Evolutionary conservation across 2,888 invertebrate genomes (phyloP), one percentile per base, ranked within the genome.

Genomic region (Leptopterna dolabrata): DNA sequence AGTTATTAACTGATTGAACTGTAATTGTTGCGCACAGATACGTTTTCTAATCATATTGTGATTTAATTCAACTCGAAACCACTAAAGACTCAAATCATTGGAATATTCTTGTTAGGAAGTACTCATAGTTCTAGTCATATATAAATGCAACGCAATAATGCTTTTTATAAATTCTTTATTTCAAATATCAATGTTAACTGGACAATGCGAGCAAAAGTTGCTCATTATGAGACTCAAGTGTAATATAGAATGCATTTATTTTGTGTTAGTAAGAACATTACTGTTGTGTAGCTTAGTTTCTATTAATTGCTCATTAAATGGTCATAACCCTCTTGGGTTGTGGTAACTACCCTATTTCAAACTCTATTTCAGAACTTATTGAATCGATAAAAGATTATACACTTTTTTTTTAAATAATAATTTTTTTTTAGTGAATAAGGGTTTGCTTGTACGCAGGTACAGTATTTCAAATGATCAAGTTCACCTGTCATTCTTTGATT

Each of bases 121-220:
- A 63, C 63, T 63, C 63, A 63, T 63, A 63, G 63, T 63, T 63
- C 63, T 63, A 63, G 63, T 63, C 63, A 63, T 63, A 47, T 27
- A 24, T 63, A 63, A 63, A 2, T 63, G 63, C 63, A 63, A 24
- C 24, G 0, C 63, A 24, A 11, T 19, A 27, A 24, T 19, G 63
- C 63, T 63, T 63, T 27, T 63, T 24, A 63, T 63, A 24, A 63
- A 19, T 63, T 19, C 19, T 63, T 24, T 19, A 63, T 63, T 24
- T 63, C 19, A 27, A 24, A 11, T 4, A 63, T 24, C 24, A 63
- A 63, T 24, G 63, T 63, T 63, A 24, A 63, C 63, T 63, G 63
- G n/a, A 51, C 16, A 51, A 19, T 24, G 19, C 0, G 63, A 24
- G 19, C 19, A 24, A 24, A 13, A 63, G 0, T 4, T 24, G 19